Base-by-base conservation (phyloP, 2,113 vertebrate genomes). In the Brienomyrus longianalis region DNA sequence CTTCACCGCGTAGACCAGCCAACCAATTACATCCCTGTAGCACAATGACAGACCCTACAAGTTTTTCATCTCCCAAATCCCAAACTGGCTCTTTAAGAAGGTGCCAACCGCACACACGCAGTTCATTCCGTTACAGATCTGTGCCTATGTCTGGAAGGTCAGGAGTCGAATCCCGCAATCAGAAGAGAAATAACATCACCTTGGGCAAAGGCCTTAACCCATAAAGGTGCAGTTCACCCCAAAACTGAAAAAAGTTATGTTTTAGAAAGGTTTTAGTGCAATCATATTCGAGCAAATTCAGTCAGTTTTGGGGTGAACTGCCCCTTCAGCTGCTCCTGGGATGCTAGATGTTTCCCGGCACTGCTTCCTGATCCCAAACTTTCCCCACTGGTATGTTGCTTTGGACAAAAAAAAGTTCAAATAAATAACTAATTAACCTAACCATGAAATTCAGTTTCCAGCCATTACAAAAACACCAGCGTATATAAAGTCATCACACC, bases 1-100 rank as follows among this genome's bases (percentile, higher is more conserved):
- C n/a, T 91, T 95, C 43, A 97, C 94, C 48, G 95, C 94, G 93
- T 92, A 93, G 21, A 97, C 95, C 90, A 99, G 88, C 98, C 98
- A 99, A 90, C 94, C 93, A 23, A 98, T 95, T 90, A 98, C 94
- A 59, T 98, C 97, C 92, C 98, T 99, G 92, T 8, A 91, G 94
- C 87, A 92, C 3, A 83, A 66, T 8, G 21, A 45, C 31, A 66
- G 27, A 50, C 17, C 43, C 52, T 31, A 56, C n/a, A 10, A 43
- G 35, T n/a, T 66, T 47, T 45, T 17, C 83, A 47, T 11, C 10
- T 43, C 47, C 48, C 19, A 2, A 84, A 52, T 45, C 11, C 11
- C 31, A 54, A 84, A 84, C 45, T 10, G 7, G 39, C 31, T 19
- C 35, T 77, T 84, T 21, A 19, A 19, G 17, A 80, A 80, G 35